Base-by-base conservation (phyloP, 2,797 vertebrate species). In the Hoplostethus atlanticus region DNA sequence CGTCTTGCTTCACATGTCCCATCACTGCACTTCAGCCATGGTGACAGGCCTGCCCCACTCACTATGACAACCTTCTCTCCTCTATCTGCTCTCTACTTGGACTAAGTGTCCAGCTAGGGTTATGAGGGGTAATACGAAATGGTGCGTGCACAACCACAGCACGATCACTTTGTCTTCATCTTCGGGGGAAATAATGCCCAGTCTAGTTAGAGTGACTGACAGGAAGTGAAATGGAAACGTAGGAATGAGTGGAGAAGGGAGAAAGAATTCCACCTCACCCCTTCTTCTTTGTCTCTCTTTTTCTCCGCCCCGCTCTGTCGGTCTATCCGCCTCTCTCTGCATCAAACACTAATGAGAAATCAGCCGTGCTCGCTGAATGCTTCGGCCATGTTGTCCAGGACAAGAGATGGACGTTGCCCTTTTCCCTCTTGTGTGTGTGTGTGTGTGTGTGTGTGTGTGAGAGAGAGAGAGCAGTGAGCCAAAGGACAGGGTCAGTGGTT, bases 391-490 rank as follows among this genome's bases (percentile, higher is more conserved):
- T 78, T 50, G 36, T 47, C 75, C 21, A 11, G 69, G 61, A 77
- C 55, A 64, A 76, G 57, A 85, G 83, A 80, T 65, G 68, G 68
- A 74, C 2, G 38, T 53, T 87, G 69, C 30, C 76, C 73, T 83
- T 83, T 85, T 68, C 61, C 68, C 57, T 64, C 16, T n/a, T 31
- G 9, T 78, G 72, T 73, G 61, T 72, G 64, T 9, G 60, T 82
- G 46, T 79, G 73, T 71, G 60, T 76, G 70, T 80, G 56, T 81
- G 63, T 67, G n/a, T 61, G 50, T 58, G 21, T 1, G 21, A 21
- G 21, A 21, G 21, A 21, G 21, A 21, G 21, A 21, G 81, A 47
- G 53, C 53, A 71, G 50, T 53, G 52, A 80, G 68, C 63, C 60
- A 76, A 82, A 79, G 68, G 67, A 68, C 72, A 13, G 70, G 30